Evolutionary conservation across 2,888 invertebrate genomes (phyloP).

Genomic region (Stenolophus ochropezus): DNA sequence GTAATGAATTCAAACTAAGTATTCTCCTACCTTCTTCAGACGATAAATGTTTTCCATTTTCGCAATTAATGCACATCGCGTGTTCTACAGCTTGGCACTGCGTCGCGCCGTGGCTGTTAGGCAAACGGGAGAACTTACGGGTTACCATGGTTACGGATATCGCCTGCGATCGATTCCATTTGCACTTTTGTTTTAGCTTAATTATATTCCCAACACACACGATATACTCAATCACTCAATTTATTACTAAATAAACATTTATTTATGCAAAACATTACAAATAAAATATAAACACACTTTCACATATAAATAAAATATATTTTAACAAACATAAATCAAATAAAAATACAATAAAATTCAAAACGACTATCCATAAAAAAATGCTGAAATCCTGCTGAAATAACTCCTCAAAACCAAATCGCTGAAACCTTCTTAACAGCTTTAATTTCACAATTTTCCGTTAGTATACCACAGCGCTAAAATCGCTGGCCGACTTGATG

Average conservation of each 20-base stretch:
- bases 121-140: constrained; percentile 10
- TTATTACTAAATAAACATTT: not conserved
- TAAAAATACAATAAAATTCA: not conserved
- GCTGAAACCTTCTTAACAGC: not conserved
- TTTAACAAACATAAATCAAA: not conserved
- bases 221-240: not conserved
- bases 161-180: constrained; percentile 22
- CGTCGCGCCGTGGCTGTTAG: constrained; percentile 33
- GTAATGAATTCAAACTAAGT: constrained; percentile 58
- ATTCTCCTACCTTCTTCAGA: constrained; percentile 71
- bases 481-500: not conserved
- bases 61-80: constrained; percentile 70
- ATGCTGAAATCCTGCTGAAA: not conserved
- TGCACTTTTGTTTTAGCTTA: constrained; percentile 27
- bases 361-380: not conserved
- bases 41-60: constrained; percentile 72
- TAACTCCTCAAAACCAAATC: not conserved
- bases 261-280: not conserved
- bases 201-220: not conserved
- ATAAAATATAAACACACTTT: not conserved
- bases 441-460: not conserved
- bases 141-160: constrained; percentile 52
- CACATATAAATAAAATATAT: not conserved
- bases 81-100: constrained; percentile 67
- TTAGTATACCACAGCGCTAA: not conserved